Percentiles rank a stretch among this genome's conserved stretches.
Evolutionary conservation across 2,888 invertebrate species (phyloP).

Genomic region (Trichopoda pennipes): DNA sequence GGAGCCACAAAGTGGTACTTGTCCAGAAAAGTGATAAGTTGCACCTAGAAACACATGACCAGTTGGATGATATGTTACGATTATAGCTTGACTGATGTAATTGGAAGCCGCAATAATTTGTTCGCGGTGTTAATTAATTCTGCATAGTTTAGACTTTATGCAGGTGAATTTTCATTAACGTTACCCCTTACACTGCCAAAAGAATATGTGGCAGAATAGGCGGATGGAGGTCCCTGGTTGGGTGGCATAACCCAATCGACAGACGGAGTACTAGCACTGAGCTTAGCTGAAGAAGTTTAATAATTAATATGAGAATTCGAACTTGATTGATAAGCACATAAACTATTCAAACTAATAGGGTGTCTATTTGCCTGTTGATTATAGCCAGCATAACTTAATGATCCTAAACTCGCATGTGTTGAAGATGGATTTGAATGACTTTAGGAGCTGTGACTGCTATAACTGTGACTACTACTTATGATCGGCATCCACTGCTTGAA

Average conservation of each 20-base stretch:
- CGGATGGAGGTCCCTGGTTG: conserved; percentile 79
- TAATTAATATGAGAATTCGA: conserved; percentile 62
- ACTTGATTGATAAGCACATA: conserved; percentile 47
- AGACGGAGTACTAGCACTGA: conserved; percentile 57
- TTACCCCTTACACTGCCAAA: conserved; percentile 78
- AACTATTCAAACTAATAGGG: conserved; percentile 17
- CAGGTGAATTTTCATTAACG: conserved; percentile 77
- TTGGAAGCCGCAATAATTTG: conserved; percentile 58
- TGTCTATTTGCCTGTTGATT: conserved; percentile 63
- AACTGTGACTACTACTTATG: conserved; percentile 32
- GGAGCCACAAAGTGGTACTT: conserved; percentile 61
- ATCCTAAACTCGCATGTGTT: conserved; percentile 73
- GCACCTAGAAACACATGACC: conserved; percentile 70
- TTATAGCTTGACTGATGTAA: conserved; percentile 66
- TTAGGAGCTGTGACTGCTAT: conserved; percentile 54
- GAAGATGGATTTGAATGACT: conserved; percentile 66
- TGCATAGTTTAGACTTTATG: conserved; percentile 74
- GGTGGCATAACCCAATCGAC: conserved; percentile 80
- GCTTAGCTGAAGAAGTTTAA: conserved; percentile 27
- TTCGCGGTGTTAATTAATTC: conserved; percentile 72
- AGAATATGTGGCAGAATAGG: conserved; percentile 76
- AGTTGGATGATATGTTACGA: conserved; percentile 62
- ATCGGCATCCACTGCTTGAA: conserved; percentile 69
- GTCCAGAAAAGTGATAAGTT: conserved; percentile 58
- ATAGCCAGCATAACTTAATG: conserved; percentile 74